phyloP scores from a whole-genome alignment of 2,888 invertebrate genomes.

The Watsonalla binaria region DNA sequence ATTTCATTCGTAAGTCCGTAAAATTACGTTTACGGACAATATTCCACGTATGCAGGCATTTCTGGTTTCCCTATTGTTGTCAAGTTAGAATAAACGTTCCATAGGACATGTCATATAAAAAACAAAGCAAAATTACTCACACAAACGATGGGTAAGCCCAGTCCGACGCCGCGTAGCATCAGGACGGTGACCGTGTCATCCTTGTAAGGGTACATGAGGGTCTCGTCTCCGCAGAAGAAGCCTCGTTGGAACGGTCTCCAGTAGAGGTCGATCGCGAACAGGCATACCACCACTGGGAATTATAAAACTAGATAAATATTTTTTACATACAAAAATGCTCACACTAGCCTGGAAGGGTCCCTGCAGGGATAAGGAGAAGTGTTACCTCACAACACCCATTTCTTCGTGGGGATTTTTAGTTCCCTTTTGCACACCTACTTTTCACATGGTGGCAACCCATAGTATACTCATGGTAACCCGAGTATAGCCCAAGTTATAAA shows the following conservation, averaged over 20 bases:
- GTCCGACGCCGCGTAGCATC: conserved; percentile 84
- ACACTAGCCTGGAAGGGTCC: not conserved
- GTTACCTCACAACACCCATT: too few species aligned
- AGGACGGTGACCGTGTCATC: conserved; percentile 86
- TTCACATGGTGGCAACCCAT: too few species aligned
- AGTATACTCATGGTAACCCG: too few species aligned
- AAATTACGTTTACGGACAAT: too few species aligned
- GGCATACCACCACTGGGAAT: conserved; percentile 41
- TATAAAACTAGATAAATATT: conserved; percentile 6
- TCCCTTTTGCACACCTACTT: too few species aligned
- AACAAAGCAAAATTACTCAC: conserved; percentile 75
- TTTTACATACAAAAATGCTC: not conserved
- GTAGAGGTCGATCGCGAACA: conserved; percentile 30
- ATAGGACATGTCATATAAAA: not conserved
- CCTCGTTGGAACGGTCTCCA: conserved; percentile 87
- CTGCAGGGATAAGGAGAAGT: too few species aligned
- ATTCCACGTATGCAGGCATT: too few species aligned
- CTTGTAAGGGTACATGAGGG: conserved; percentile 89
- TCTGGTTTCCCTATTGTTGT: too few species aligned
- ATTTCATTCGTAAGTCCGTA: too few species aligned
- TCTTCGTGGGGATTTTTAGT: too few species aligned
- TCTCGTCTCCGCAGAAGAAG: conserved; percentile 96
- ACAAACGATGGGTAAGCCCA: conserved; percentile 81
- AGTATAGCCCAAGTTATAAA: too few species aligned
- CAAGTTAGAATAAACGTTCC: not conserved